These are phyloP conservation scores for Athene noctua DNA, from an alignment of 2,113 vertebrate genomes.

Conservation along the genomic window DNA sequence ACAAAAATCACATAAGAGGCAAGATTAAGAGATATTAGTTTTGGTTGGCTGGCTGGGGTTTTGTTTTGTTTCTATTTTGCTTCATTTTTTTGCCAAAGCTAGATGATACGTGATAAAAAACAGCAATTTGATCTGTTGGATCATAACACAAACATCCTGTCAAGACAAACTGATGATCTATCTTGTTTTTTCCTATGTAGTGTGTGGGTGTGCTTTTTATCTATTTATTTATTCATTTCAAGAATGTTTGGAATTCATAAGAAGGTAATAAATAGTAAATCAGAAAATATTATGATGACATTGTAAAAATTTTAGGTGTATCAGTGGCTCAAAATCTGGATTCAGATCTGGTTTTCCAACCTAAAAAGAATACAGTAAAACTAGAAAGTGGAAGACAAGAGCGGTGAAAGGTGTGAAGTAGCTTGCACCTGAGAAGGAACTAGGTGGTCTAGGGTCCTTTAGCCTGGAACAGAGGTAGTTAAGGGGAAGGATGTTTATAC, in stretches of 20 bases:
- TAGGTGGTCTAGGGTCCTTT: background rate
- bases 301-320: background rate
- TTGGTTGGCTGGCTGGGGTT: background rate
- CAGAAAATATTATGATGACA: background rate
- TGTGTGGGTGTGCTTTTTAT: background rate
- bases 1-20: background rate
- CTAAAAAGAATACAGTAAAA: background rate
- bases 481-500: background rate
- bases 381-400: background rate
- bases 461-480: background rate
- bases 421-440: background rate
- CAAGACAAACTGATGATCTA: background rate
- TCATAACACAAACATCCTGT: conserved; percentile 43
- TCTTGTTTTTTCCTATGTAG: background rate
- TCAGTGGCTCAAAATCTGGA: background rate
- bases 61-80: background rate
- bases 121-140: background rate
- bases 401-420: background rate
- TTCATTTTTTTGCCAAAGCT: background rate
- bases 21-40: background rate
- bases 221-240: background rate
- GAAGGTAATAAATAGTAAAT: background rate
- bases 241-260: background rate
- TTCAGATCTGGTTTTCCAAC: background rate
- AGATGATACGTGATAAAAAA: conserved; percentile 12